Base-by-base conservation (phyloP, 92 coral and sea anemone genomes). In the Montipora capitata region DNA sequence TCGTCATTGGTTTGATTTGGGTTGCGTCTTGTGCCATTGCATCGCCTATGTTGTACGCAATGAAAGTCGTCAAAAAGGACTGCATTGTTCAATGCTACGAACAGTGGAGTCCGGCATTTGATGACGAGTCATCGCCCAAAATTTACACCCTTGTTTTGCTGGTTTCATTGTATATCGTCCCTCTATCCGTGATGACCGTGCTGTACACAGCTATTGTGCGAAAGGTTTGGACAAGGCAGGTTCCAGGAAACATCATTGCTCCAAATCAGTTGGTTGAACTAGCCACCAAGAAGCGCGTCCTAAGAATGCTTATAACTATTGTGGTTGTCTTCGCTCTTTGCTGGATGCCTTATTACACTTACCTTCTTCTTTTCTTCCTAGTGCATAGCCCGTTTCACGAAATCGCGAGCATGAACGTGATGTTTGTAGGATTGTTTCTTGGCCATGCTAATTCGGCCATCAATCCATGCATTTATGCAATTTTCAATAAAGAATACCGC, bases 121-220 rank as follows among this genome's bases (percentile, higher is more conserved):
- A 95, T 76, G 88, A 76, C 10, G 56, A 41, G 15, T 62, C 90
- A 13, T 81, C 98, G 15, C 92, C 88, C 0, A 92, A 81, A 70
- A 72, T 79, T 69, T 97, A 95, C 77, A 97, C 98, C 4, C 68
- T 96, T 35, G 69, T 94, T 42, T 85, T 95, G 2, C 88, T 97
- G 63, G 68, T 89, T 14, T 27, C 90, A 40, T 81, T 96, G 79
- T 97, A 94, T 64, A 94, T 82, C 38, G 12, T 92, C 4, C 99
- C 99, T 0, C 89, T 97, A 7, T 38, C 76, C 9, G 82, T 92
- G 5, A 95, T 97, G 57, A 88, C 93, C 2, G 82, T 88, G 14
- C 82, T 97, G 63, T 97, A 97, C 89, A 57, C 97, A 39, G 94
- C 96, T 64, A 95, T 97, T n/a, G 96, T 96, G 41, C 78, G 87